Percentiles rank a stretch among this genome's conserved stretches.
Conservation (phyloP, 2,888 invertebrate species). For the Polyploca ridens region DNA sequence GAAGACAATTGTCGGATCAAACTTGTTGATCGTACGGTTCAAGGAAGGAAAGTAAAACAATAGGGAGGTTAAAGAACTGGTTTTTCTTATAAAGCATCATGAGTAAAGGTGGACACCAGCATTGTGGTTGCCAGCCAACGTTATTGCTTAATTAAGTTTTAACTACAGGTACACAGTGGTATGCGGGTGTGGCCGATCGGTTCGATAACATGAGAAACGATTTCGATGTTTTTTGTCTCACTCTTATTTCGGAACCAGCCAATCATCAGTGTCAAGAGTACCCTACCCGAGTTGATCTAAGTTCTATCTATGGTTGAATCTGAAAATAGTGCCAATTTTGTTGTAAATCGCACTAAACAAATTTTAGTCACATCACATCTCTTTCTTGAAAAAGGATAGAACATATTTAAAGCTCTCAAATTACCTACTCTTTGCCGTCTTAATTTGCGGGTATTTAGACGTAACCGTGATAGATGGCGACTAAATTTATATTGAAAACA, state of each 20-base stretch:
- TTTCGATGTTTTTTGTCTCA: background rate
- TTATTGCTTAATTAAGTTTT: conserved; percentile 40
- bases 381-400: no score
- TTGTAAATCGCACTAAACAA: no score
- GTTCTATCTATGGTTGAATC: no score
- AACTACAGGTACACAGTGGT: background rate
- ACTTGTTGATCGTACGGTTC: conserved; percentile 17
- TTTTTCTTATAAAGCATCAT: conserved; percentile 35
- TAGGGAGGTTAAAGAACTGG: conserved; percentile 36
- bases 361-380: no score
- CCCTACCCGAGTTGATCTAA: no score
- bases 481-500: no score
- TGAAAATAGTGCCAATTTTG: no score
- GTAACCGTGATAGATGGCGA: no score
- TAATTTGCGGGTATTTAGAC: no score
- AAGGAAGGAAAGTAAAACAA: conserved; percentile 45
- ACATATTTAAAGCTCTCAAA: no score
- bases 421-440: no score
- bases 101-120: conserved; percentile 16
- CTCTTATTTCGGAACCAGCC: background rate
- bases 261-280: background rate
- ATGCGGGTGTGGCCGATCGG: background rate
- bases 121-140: conserved; percentile 9
- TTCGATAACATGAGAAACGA: background rate
- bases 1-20: background rate